Conservation (phyloP, 2,888 invertebrate genomes). For the Habrosyne pyritoides region DNA sequence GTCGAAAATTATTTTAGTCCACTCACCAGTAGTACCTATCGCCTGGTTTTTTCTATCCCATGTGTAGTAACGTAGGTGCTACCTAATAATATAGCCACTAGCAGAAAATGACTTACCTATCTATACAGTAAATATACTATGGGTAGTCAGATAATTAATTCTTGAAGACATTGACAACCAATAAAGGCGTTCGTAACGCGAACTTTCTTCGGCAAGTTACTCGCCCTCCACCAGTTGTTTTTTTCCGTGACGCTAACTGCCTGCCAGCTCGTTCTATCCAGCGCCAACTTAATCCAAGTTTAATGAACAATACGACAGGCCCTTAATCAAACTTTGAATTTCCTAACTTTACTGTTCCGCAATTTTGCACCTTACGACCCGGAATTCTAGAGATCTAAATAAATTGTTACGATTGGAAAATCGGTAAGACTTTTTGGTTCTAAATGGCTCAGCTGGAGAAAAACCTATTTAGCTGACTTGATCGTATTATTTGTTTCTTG, state of each 20-base stretch:
- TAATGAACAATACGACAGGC: constrained; percentile 84
- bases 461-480: constrained; percentile 81
- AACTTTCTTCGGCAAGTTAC: constrained; percentile 62
- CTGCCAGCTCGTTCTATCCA: constrained; percentile 81
- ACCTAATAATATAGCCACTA: too few relatives aligned
- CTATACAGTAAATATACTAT: neutral
- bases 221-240: constrained; percentile 56
- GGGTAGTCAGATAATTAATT: neutral
- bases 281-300: constrained; percentile 84
- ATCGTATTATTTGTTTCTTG: constrained; percentile 79
- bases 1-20: too few relatives aligned
- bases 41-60: too few relatives aligned
- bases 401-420: constrained; percentile 17
- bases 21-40: too few relatives aligned
- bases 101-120: too few relatives aligned
- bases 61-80: too few relatives aligned
- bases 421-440: constrained; percentile 33
- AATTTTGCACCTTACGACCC: constrained; percentile 44
- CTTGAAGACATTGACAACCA: constrained; percentile 8
- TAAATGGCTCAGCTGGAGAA: constrained; percentile 53
- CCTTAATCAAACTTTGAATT: constrained; percentile 83
- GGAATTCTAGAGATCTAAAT: constrained; percentile 26
- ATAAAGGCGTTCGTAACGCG: constrained; percentile 18
- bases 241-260: constrained; percentile 80
- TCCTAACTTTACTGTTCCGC: constrained; percentile 46